Evolutionary conservation across 1,140 invertebrate species (phyloP).

Genomic region (Drosophila suzukii): DNA sequence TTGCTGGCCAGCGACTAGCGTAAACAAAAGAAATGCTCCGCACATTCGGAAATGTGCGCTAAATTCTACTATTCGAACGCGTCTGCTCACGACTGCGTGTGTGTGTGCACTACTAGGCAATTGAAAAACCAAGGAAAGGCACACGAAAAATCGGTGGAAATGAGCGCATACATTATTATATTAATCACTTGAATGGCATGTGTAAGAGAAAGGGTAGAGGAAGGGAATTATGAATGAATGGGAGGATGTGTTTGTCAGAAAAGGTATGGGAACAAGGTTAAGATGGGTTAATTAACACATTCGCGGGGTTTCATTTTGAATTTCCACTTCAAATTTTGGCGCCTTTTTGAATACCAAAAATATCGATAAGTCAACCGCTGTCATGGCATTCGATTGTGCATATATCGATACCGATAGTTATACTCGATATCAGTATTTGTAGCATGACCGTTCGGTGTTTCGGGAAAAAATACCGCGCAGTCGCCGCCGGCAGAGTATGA

Average conservation of each 20-base stretch:
- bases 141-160: conserved; percentile 11
- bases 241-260: not conserved
- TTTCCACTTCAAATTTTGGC: not conserved
- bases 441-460: no score
- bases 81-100: conserved; percentile 65
- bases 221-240: conserved; percentile 23
- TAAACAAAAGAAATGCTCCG: conserved; percentile 71
- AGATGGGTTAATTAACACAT: not conserved
- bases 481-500: no score
- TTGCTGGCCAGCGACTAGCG: conserved; percentile 76
- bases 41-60: conserved; percentile 60
- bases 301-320: not conserved
- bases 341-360: not conserved
- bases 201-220: conserved; percentile 2
- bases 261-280: not conserved
- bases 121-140: conserved; percentile 40
- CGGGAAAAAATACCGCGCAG: no score
- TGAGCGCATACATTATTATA: conserved; percentile 29
- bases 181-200: conserved; percentile 33
- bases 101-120: conserved; percentile 60
- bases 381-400: no score
- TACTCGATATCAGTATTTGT: no score
- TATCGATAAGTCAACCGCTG: no score
- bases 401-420: no score
- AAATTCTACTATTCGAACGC: conserved; percentile 44